These are phyloP conservation scores for Phrynosoma platyrhinos DNA, from an alignment of 2,113 vertebrate species.

Conservation along the genomic window DNA sequence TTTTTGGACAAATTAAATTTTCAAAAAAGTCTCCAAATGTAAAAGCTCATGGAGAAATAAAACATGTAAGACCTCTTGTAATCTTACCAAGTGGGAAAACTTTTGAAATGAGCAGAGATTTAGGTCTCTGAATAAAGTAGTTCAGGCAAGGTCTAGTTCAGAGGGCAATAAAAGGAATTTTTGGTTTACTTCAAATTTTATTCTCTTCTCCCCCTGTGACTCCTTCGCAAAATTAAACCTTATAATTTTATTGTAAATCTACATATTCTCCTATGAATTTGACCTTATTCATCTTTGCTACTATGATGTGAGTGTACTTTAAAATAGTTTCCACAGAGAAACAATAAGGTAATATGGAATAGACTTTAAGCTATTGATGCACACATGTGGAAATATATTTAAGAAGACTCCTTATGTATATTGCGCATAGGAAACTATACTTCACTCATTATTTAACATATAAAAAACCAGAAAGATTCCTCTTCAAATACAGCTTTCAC, in stretches of 20 bases:
- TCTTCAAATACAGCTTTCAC: constrained; percentile 61
- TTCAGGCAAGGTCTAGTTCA: not conserved
- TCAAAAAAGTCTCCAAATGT: too few relatives aligned
- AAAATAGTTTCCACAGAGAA: not conserved
- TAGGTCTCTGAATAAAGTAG: too few relatives aligned
- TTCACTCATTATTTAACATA: constrained; percentile 47
- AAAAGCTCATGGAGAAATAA: too few relatives aligned
- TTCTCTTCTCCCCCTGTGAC: not conserved
- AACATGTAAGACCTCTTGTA: too few relatives aligned
- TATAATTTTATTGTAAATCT: not conserved
- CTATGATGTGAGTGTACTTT: not conserved
- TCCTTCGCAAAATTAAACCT: not conserved
- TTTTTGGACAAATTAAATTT: too few relatives aligned
- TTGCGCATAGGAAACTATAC: constrained; percentile 50
- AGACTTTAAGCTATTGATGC: constrained; percentile 20
- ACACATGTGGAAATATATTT: constrained; percentile 50
- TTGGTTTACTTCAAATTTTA: too few relatives aligned
- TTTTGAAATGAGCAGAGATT: too few relatives aligned
- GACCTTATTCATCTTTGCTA: not conserved
- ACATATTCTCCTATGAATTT: not conserved
- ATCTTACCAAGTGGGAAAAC: too few relatives aligned
- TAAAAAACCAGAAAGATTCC: constrained; percentile 52
- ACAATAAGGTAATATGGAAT: not conserved
- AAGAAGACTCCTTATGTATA: constrained; percentile 49
- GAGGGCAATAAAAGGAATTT: too few relatives aligned